Evolutionary conservation across 1,140 invertebrate genomes (phyloP).

Genomic region (Macrocentrus cingulum): DNA sequence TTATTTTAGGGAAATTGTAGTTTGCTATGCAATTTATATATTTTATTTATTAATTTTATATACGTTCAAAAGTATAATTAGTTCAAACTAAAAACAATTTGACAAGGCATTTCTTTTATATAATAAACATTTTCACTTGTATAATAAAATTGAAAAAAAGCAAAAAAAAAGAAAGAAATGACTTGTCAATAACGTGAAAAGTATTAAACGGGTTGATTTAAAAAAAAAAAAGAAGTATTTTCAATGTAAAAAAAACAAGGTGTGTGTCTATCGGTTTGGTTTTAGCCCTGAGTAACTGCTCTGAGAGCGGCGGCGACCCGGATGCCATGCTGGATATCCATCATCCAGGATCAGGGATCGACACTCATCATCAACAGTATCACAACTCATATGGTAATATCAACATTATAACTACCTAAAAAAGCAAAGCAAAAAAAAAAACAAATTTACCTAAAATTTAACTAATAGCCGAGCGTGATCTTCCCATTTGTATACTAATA

Average conservation of each 20-base stretch:
- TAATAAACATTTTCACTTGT: too few relatives aligned
- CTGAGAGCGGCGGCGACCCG: conserved; percentile 57
- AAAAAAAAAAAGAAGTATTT: conserved; percentile 3
- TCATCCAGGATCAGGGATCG: conserved; percentile 55
- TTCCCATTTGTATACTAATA: conserved; percentile 9
- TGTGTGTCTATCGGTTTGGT: conserved; percentile 62
- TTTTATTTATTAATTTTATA: too few relatives aligned
- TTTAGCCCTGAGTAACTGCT: conserved; percentile 61
- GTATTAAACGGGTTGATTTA: conserved; percentile 8
- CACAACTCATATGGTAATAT: conserved; percentile 62
- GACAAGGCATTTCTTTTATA: conserved; percentile 19
- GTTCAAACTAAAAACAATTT: neutral
- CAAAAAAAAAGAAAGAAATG: conserved; percentile 10
- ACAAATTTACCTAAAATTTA: conserved; percentile 52
- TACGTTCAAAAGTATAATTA: too few relatives aligned
- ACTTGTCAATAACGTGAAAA: conserved; percentile 8
- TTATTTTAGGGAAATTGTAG: too few relatives aligned
- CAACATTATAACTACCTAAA: conserved; percentile 32
- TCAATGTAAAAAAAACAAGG: conserved; percentile 53
- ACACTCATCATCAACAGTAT: conserved; percentile 58
- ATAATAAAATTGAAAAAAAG: neutral
- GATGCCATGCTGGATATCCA: conserved; percentile 58
- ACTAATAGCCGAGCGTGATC: conserved; percentile 26
- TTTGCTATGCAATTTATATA: too few relatives aligned
- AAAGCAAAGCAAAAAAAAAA: conserved; percentile 23